Conservation (phyloP, 2,888 invertebrate species). For the Plusia festucae region DNA sequence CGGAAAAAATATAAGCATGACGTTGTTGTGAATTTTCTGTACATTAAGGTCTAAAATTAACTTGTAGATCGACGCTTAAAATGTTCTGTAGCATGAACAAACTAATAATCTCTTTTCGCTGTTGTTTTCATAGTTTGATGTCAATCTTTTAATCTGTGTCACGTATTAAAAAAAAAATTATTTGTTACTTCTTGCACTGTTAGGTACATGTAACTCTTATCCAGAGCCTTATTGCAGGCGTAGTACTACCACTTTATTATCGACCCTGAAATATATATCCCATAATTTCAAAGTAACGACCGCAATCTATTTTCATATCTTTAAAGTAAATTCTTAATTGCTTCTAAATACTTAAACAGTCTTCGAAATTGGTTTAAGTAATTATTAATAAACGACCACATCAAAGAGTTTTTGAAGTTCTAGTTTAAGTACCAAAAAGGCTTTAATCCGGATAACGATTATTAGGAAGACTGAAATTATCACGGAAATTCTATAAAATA, state of each 20-base stretch:
- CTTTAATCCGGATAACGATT: not conserved
- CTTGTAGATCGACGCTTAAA: too few relatives aligned
- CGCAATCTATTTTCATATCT: not conserved
- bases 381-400: conserved; percentile 1
- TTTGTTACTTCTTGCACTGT: too few relatives aligned
- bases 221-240: not conserved
- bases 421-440: not conserved
- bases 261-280: not conserved
- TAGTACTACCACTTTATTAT: too few relatives aligned
- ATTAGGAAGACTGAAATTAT: not conserved
- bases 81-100: too few relatives aligned
- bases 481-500: not conserved
- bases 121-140: not conserved
- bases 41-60: too few relatives aligned
- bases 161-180: too few relatives aligned
- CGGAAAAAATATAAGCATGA: too few relatives aligned
- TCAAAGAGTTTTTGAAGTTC: not conserved
- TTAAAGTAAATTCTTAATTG: not conserved
- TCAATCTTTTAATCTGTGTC: not conserved
- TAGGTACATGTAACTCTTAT: too few relatives aligned
- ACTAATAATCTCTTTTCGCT: too few relatives aligned
- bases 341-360: conserved; percentile 6
- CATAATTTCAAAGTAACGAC: not conserved
- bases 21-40: too few relatives aligned
- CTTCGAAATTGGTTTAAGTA: not conserved